A percentile compares a stretch with the other conserved stretches of the same genome.
These are phyloP conservation scores for Peromyscus eremicus DNA, from an alignment of 2,797 vertebrate species.

Conservation along the genomic window DNA sequence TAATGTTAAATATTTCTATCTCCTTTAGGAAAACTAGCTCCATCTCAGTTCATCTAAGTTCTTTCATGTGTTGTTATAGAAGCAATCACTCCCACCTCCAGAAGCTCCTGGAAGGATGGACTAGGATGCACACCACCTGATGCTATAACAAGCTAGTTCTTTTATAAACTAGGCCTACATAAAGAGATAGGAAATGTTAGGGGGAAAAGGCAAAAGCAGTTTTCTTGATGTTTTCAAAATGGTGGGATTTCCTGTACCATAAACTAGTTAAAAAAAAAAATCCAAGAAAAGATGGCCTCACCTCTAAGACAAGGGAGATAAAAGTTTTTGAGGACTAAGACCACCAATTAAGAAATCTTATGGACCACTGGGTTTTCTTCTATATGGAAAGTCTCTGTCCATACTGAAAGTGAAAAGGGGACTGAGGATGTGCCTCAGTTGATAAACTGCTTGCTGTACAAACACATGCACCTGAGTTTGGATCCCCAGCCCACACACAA, in stretches of 20 bases:
- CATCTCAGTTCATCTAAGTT: neutral
- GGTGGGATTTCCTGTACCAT: neutral
- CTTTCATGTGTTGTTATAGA: neutral
- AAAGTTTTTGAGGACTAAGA: neutral
- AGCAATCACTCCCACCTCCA: neutral
- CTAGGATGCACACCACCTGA: neutral
- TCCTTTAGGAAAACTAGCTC: slow-evolving; percentile 38
- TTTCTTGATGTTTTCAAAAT: slow-evolving; percentile 41
- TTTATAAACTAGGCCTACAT: neutral
- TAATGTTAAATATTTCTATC: neutral
- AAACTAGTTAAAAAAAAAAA: neutral
- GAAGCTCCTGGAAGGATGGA: neutral
- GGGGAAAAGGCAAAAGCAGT: neutral
- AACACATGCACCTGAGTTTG: neutral
- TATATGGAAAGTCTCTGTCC: neutral
- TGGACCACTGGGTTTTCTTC: neutral
- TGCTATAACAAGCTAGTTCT: neutral
- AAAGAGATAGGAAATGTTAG: neutral
- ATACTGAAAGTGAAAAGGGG: neutral
- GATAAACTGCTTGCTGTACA: neutral
- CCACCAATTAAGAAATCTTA: neutral
- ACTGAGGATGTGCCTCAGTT: neutral
- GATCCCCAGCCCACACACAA: neutral
- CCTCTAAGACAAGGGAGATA: neutral
- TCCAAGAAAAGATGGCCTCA: neutral